phyloP scores from a whole-genome alignment of 2,888 invertebrate genomes.

The Tuberolachnus salignus region DNA sequence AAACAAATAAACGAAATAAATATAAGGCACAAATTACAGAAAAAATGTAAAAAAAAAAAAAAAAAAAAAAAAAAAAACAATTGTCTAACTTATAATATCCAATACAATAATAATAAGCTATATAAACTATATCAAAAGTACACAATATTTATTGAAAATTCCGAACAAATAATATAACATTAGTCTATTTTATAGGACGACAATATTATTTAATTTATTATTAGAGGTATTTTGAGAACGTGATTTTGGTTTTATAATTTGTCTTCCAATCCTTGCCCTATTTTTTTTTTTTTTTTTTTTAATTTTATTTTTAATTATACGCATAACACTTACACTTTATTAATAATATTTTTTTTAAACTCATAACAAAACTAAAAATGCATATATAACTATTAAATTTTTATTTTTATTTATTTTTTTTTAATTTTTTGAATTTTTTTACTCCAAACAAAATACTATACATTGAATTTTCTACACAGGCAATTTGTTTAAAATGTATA shows the following conservation, averaged over 20 bases:
- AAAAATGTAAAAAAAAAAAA: conserved; percentile 29
- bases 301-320: conserved; percentile 54
- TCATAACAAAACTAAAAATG: conserved; percentile 57
- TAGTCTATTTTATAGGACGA: conserved; percentile 39
- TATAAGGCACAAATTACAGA: conserved; percentile 54
- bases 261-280: conserved; percentile 51
- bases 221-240: conserved; percentile 40
- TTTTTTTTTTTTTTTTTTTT: too few species aligned
- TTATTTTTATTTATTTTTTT: conserved; percentile 23
- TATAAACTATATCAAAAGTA: conserved; percentile 24
- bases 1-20: conserved; percentile 48
- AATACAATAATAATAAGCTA: conserved; percentile 48
- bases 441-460: conserved; percentile 56
- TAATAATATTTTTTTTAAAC: conserved; percentile 55
- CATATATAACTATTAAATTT: conserved; percentile 53
- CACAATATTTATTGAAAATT: conserved; percentile 20
- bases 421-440: conserved; percentile 32
- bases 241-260: conserved; percentile 56
- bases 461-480: conserved; percentile 56
- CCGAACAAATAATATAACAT: conserved; percentile 27
- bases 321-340: conserved; percentile 55
- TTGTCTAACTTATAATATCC: conserved; percentile 42
- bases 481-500: conserved; percentile 53
- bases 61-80: conserved; percentile 29
- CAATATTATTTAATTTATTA: conserved; percentile 27